phyloP scores from a whole-genome alignment of 2,797 vertebrate species.

The Arctocebus calabarensis region DNA sequence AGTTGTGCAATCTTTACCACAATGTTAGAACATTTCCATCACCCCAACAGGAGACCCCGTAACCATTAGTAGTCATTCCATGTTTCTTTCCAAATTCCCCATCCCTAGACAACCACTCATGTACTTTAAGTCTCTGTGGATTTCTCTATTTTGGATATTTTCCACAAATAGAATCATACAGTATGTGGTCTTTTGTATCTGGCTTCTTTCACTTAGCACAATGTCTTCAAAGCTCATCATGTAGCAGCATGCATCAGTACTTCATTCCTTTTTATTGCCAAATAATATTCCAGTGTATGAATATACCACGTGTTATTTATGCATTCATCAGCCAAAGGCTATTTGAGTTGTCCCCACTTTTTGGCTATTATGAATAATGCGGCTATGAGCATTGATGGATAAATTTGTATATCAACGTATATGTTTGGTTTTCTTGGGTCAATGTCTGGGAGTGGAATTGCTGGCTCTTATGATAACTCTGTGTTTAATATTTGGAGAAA shows the following conservation, averaged over 20 bases:
- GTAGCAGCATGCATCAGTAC: neutral
- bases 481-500: constrained; percentile 5
- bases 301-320: neutral
- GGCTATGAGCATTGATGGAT: neutral
- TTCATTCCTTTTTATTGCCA: constrained; percentile 8
- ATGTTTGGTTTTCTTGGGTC: neutral
- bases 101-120: neutral
- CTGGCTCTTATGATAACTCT: neutral
- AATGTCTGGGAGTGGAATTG: neutral
- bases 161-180: neutral
- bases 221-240: neutral
- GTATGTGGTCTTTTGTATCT: neutral
- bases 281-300: neutral
- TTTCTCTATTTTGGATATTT: neutral
- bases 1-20: neutral
- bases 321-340: neutral
- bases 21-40: neutral
- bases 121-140: neutral
- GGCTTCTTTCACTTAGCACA: neutral
- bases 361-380: neutral
- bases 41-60: neutral
- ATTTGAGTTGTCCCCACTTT: neutral
- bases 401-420: neutral
- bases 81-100: neutral
- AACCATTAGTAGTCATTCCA: neutral